Base-by-base conservation (phyloP, 92 coral and sea anemone genomes). In the Palythoa caribaeorum region DNA sequence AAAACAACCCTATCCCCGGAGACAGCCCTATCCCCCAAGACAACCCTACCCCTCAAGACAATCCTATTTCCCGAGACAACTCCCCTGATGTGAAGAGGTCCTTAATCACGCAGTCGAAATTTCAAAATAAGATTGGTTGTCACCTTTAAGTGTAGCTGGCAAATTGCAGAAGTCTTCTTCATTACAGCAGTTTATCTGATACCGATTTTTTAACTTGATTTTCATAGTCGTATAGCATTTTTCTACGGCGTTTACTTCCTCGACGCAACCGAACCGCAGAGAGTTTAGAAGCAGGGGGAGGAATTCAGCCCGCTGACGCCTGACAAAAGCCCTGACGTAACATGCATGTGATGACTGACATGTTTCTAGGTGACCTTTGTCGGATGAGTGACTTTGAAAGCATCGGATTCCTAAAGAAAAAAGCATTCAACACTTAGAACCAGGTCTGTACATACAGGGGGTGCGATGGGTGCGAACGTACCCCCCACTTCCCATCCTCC, bases 101-200 rank as follows among this genome's bases (percentile, higher is more conserved):
- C 28, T 44, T 44, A 44, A 4, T 44, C 70, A 63, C 8, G 70
- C 20, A 3, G 20, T 19, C 9, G 1, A 63, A 63, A 63, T 16
- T n/a, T 63, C 35, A 59, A 59, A 38, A 16, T 70, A 72, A 1
- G n/a, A 74, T 4, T 74, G 8, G 16, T 2, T 10, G 69, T 17
- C 17, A 92, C 94, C 90, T 89, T 44, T 88, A 0, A 92, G 86
- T 11, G 62, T 83, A 15, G 78, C 21, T 3, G 94, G 94, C 80
- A 92, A 86, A 73, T 92, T 92, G 79, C 94, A 92, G 28, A 92
- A 78, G 35, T 92, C 90, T 59, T 53, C 66, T 17, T 80, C 77
- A 36, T 47, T 39, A 59, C 94, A 92, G 80, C 94, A 92, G 52
- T 72, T 11, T n/a, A 77, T 28, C 13, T 63, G 75, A 9, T 79